These are phyloP conservation scores for Gnathonemus echidnorhynchus DNA, from an alignment of 2,113 vertebrate genomes.

Conservation along the genomic window DNA sequence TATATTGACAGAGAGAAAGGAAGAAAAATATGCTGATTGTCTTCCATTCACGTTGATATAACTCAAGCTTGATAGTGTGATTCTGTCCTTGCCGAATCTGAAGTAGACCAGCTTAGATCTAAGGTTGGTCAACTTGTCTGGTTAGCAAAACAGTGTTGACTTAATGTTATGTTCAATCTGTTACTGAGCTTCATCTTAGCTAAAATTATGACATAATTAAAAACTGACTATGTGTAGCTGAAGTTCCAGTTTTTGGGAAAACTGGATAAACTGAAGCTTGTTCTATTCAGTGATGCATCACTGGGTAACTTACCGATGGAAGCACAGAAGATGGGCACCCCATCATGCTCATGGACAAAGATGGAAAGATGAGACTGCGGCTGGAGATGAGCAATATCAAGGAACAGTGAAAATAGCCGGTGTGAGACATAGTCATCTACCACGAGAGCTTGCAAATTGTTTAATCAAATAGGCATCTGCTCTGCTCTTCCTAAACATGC, in stretches of 20 bases:
- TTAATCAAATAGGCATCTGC: neutral
- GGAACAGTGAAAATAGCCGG: neutral
- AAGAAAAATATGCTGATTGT: neutral
- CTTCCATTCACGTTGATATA: neutral
- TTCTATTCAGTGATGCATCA: constrained; percentile 22
- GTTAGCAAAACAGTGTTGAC: constrained; percentile 4
- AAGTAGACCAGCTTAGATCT: constrained; percentile 12
- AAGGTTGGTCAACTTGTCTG: constrained; percentile 16
- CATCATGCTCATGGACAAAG: constrained; percentile 12
- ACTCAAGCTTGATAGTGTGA: neutral
- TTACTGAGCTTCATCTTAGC: neutral
- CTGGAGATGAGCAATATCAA: neutral
- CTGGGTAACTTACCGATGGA: constrained; percentile 19
- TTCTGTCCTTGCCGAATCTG: neutral
- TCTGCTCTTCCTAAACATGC: neutral
- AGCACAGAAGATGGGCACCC: constrained; percentile 15
- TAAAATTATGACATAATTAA: neutral
- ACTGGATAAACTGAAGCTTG: neutral
- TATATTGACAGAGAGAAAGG: neutral
- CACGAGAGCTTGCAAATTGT: neutral
- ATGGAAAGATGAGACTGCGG: neutral
- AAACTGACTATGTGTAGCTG: constrained; percentile 13
- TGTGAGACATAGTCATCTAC: neutral
- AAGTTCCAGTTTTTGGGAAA: constrained; percentile 19
- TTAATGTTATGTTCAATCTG: constrained; percentile 14